These are phyloP conservation scores for Argyresthia goedartella DNA, from an alignment of 2,888 invertebrate species.

Conservation along the genomic window DNA sequence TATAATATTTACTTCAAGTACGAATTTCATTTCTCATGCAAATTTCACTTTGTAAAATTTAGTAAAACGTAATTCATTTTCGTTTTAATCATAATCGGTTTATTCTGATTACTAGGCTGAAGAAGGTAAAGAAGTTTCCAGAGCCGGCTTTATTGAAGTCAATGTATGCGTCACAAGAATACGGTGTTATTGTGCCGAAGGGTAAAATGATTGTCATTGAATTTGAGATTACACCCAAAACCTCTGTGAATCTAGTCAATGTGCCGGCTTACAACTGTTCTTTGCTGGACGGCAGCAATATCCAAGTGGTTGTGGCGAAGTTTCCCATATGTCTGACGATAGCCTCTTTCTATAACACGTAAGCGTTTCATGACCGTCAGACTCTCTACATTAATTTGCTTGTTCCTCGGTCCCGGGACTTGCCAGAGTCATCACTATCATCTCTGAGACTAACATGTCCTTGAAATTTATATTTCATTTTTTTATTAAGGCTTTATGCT, in stretches of 20 bases:
- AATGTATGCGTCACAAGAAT: slow-evolving; percentile 40
- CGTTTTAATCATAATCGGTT: no score
- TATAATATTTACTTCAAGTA: slow-evolving; percentile 69
- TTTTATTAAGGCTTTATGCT: no score
- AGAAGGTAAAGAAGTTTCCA: slow-evolving; percentile 57
- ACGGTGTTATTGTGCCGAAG: slow-evolving; percentile 39
- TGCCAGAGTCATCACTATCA: no score
- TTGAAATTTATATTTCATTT: no score
- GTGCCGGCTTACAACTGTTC: slow-evolving; percentile 54
- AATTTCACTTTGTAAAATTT: neutral
- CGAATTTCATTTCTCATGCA: slow-evolving; percentile 16
- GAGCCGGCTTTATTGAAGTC: slow-evolving; percentile 45
- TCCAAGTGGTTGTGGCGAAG: slow-evolving; percentile 58
- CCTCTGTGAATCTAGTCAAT: slow-evolving; percentile 48
- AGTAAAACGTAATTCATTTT: neutral
- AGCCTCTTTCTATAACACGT: slow-evolving; percentile 63
- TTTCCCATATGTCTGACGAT: slow-evolving; percentile 55
- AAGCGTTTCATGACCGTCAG: slow-evolving; percentile 16
- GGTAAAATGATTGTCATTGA: slow-evolving; percentile 36
- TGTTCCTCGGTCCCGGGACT: no score
- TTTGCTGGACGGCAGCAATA: slow-evolving; percentile 50
- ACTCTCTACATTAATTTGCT: no score
- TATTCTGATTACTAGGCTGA: slow-evolving; percentile 28
- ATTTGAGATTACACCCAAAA: slow-evolving; percentile 51
- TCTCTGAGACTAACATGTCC: no score